phyloP scores from a whole-genome alignment of 2,113 vertebrate species.

The Sterna hirundo region DNA sequence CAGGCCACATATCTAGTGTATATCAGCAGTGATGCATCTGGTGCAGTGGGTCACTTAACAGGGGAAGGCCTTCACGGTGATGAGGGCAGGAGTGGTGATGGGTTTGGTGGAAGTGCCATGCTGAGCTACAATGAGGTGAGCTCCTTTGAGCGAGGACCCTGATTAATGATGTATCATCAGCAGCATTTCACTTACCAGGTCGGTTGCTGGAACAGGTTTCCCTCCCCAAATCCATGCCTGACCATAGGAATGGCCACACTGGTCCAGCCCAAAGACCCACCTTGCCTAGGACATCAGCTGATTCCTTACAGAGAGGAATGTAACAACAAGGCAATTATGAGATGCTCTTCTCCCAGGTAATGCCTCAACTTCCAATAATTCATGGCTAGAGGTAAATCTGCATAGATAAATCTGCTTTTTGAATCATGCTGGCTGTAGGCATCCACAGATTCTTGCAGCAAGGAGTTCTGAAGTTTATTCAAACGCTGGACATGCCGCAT shows the following conservation, averaged over 20 bases:
- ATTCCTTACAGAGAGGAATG: not conserved
- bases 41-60: no score
- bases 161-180: not conserved
- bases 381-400: not conserved
- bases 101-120: not conserved
- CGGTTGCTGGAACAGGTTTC: no score
- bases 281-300: not conserved
- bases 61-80: not conserved
- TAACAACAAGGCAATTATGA: not conserved
- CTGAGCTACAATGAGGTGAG: not conserved
- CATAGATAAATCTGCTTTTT: not conserved
- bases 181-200: not conserved
- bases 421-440: not conserved
- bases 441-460: not conserved
- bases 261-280: not conserved
- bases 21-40: not conserved
- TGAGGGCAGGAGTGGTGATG: not conserved
- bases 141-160: not conserved
- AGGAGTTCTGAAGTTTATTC: not conserved
- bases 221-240: not conserved
- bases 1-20: accelerated
- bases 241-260: not conserved
- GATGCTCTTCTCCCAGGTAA: not conserved
- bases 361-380: not conserved
- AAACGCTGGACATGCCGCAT: not conserved